phyloP scores from a whole-genome alignment of 2,888 invertebrate genomes.

The Ophion ellenae region DNA sequence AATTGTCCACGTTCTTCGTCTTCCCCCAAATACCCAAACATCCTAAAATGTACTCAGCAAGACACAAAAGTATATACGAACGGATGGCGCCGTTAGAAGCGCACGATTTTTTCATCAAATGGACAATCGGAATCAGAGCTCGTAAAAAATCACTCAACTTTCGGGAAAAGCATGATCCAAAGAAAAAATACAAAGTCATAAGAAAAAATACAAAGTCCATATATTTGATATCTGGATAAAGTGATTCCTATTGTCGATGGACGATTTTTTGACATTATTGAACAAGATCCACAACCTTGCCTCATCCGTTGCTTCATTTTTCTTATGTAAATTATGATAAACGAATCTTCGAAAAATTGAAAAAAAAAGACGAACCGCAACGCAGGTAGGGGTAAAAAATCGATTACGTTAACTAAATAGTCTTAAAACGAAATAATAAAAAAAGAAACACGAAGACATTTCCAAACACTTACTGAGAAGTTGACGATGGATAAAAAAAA shows the following conservation, averaged over 20 bases:
- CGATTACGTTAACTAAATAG: conserved; percentile 67
- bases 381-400: conserved; percentile 77
- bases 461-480: conserved; percentile 33
- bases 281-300: conserved; percentile 38
- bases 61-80: conserved; percentile 40
- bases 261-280: conserved; percentile 34
- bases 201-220: conserved; percentile 3
- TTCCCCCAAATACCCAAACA: conserved; percentile 5
- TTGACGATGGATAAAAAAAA: conserved; percentile 58
- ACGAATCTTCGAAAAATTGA: conserved; percentile 57
- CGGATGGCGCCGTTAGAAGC: conserved; percentile 28
- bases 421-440: conserved; percentile 62
- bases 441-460: conserved; percentile 64
- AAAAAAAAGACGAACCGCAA: conserved; percentile 66
- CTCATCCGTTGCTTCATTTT: conserved; percentile 48
- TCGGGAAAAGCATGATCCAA: conserved; percentile 2
- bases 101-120: conserved; percentile 40
- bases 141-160: neutral
- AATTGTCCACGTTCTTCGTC: conserved; percentile 19
- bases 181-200: conserved; percentile 5
- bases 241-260: conserved; percentile 65
- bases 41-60: conserved; percentile 36
- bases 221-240: neutral
- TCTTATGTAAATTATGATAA: conserved; percentile 53
- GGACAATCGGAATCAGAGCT: conserved; percentile 62